phyloP scores from a whole-genome alignment of 2,113 vertebrate species.

The Fulica atra region DNA sequence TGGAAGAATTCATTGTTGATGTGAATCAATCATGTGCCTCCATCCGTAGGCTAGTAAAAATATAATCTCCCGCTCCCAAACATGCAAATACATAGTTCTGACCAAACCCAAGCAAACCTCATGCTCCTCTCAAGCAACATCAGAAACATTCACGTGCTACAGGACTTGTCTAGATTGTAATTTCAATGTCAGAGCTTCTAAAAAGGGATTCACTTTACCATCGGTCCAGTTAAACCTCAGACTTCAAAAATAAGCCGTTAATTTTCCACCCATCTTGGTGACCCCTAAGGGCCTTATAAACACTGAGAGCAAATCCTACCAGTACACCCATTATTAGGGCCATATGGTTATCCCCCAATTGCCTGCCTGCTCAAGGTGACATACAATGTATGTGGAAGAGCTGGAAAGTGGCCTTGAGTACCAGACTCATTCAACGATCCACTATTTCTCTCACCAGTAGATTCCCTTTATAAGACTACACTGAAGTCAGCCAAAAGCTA shows the following conservation, averaged over 20 bases:
- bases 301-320: not conserved
- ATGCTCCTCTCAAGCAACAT: not conserved
- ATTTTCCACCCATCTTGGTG: not conserved
- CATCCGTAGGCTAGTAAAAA: not conserved
- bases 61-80: slow-evolving; percentile 7
- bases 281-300: not conserved
- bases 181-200: not conserved
- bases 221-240: not conserved
- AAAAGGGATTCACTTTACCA: not conserved
- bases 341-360: not conserved
- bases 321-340: not conserved
- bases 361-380: not conserved
- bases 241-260: not conserved
- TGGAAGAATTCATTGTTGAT: slow-evolving; percentile 32
- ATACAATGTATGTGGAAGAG: not conserved
- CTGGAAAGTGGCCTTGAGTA: not conserved
- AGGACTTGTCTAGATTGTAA: not conserved
- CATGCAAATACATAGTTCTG: not conserved
- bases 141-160: rapidly evolving
- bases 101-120: not conserved
- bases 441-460: not conserved
- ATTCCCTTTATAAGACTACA: not conserved
- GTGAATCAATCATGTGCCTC: slow-evolving; percentile 34
- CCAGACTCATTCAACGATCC: not conserved
- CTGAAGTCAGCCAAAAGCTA: not conserved